Evolutionary conservation across 1,140 invertebrate species (phyloP).

Genomic region (Onthophagus taurus): DNA sequence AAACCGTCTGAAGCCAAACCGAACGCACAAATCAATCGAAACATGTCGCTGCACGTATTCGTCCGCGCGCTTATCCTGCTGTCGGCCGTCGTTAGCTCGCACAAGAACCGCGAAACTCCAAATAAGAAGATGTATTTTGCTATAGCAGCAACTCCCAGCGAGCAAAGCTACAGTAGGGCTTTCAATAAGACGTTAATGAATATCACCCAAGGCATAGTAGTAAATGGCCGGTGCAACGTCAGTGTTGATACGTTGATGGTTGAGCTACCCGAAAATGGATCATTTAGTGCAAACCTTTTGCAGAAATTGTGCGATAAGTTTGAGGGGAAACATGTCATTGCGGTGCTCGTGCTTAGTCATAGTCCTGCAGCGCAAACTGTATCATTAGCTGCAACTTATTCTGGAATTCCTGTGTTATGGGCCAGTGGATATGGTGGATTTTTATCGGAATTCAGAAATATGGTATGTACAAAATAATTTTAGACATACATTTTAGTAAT

Average conservation of each 20-base stretch:
- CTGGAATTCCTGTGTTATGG: slow-evolving; percentile 37
- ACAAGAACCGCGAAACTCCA: slow-evolving; percentile 3
- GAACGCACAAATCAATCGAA: not conserved
- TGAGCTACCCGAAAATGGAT: slow-evolving; percentile 35
- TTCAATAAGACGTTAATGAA: slow-evolving; percentile 37
- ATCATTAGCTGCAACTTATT: slow-evolving; percentile 33
- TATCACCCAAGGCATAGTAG: slow-evolving; percentile 27
- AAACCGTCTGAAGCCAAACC: not conserved
- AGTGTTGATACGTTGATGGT: slow-evolving; percentile 33
- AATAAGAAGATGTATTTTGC: slow-evolving; percentile 30
- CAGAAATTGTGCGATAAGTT: slow-evolving; percentile 33
- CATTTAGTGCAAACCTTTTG: slow-evolving; percentile 34
- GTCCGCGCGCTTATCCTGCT: not conserved
- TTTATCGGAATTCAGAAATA: slow-evolving; percentile 30
- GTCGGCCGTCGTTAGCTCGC: too few species aligned
- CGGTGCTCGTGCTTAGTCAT: slow-evolving; percentile 35
- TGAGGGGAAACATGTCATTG: slow-evolving; percentile 35
- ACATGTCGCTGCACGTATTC: slow-evolving; percentile 2
- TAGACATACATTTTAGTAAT: too few species aligned
- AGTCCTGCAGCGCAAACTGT: slow-evolving; percentile 37
- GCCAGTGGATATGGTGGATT: slow-evolving; percentile 31
- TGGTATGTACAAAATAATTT: too few species aligned
- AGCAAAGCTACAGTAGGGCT: slow-evolving; percentile 29
- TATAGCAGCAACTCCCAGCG: slow-evolving; percentile 29
- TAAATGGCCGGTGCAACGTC: slow-evolving; percentile 27